A percentile compares a stretch with the other conserved stretches of the same genome.
Evolutionary conservation across 2,113 vertebrate species (phyloP).

Genomic region (Philantomba maxwellii): DNA sequence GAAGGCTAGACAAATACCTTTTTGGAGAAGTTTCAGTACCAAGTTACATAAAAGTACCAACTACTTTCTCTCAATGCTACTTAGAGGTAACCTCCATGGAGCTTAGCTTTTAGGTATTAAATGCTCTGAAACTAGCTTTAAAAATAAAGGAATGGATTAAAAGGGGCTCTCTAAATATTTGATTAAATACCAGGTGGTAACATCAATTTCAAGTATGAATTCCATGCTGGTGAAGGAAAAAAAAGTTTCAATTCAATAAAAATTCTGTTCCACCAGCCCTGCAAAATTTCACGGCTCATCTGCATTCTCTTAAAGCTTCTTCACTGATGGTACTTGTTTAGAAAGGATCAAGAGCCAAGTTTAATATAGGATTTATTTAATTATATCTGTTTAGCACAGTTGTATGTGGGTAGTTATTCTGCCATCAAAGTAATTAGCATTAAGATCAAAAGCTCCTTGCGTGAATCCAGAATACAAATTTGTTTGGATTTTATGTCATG

Average conservation of each 20-base stretch:
- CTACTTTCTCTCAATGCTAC: neutral
- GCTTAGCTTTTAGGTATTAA: neutral
- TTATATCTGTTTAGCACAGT: neutral
- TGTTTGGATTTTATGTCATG: slow-evolving; percentile 16
- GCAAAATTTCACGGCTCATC: neutral
- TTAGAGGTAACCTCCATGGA: neutral
- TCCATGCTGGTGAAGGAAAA: neutral
- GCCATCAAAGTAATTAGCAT: slow-evolving; percentile 9
- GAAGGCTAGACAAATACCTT: neutral
- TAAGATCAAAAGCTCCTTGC: slow-evolving; percentile 8
- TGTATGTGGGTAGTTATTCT: neutral
- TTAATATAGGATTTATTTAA: slow-evolving; percentile 34
- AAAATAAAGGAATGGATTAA: neutral
- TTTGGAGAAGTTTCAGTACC: neutral
- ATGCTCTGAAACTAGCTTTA: neutral
- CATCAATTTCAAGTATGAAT: slow-evolving; percentile 34
- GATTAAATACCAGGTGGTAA: neutral
- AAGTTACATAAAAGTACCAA: neutral
- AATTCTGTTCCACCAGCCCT: neutral
- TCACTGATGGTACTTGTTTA: neutral
- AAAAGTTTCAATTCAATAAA: slow-evolving; percentile 28
- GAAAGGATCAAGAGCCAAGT: neutral
- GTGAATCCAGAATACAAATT: slow-evolving; percentile 9
- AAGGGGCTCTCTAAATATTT: neutral
- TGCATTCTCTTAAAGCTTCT: slow-evolving; percentile 4